Conservation (phyloP, 2,797 vertebrate species). For the Dermochelys coriacea region DNA sequence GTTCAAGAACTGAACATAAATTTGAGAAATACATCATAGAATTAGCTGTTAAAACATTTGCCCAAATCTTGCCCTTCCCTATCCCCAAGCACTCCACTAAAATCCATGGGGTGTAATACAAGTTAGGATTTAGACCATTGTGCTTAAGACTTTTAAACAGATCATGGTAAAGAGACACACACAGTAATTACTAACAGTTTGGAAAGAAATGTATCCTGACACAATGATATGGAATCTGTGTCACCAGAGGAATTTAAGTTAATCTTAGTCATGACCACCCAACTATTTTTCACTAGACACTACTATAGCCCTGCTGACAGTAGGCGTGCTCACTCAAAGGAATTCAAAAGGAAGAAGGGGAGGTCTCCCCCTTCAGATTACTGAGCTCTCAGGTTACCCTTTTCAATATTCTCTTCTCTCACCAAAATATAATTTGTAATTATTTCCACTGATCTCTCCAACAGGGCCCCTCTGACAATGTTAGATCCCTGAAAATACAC, state of each 20-base stretch:
- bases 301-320: neutral
- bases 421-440: neutral
- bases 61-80: neutral
- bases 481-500: neutral
- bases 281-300: rapidly evolving
- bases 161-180: conserved; percentile 73
- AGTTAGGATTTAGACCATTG: conserved; percentile 74
- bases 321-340: neutral
- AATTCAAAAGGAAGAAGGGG: neutral
- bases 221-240: neutral
- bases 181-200: conserved; percentile 72
- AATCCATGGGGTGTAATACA: neutral
- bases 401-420: neutral
- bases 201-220: conserved; percentile 14
- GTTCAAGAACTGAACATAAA: conserved; percentile 51
- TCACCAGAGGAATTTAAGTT: neutral
- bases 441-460: neutral
- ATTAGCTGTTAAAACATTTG: conserved; percentile 24
- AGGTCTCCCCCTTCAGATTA: neutral
- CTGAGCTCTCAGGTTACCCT: neutral
- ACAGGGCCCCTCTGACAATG: neutral
- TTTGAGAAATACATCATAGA: conserved; percentile 37
- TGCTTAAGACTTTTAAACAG: conserved; percentile 80
- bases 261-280: neutral
- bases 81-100: neutral